Evolutionary conservation across 2,888 invertebrate genomes (phyloP).

Genomic region (Julus scanicus): DNA sequence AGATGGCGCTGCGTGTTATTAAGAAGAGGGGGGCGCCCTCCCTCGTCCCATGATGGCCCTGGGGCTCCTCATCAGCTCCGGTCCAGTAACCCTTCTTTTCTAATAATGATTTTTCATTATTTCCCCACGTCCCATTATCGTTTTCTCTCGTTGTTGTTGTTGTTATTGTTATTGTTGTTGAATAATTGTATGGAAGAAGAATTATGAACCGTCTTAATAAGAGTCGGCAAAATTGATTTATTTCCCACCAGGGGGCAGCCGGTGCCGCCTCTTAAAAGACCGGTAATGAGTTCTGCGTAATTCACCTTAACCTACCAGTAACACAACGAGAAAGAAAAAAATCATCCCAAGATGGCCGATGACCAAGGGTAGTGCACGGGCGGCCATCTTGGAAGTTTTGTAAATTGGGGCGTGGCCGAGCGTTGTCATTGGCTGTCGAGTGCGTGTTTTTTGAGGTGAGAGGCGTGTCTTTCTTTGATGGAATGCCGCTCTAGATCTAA

Average conservation of each 20-base stretch:
- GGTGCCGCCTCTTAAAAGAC: neutral
- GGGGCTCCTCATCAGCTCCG: neutral
- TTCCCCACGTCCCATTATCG: neutral
- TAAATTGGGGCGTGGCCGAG: neutral
- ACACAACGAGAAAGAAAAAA: too few species aligned
- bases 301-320: neutral
- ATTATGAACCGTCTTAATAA: slow-evolving; percentile 57
- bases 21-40: neutral
- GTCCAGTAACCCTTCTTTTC: slow-evolving; percentile 17
- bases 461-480: neutral
- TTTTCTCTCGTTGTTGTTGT: neutral
- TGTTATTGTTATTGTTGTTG: slow-evolving; percentile 44
- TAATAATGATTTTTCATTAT: slow-evolving; percentile 39
- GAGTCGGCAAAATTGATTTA: slow-evolving; percentile 56
- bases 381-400: neutral
- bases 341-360: neutral
- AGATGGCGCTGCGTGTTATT: neutral
- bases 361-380: neutral
- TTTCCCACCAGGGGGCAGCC: slow-evolving; percentile 52
- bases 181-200: slow-evolving; percentile 34
- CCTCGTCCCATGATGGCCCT: neutral
- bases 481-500: slow-evolving; percentile 10
- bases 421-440: too few species aligned
- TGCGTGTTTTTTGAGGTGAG: neutral
- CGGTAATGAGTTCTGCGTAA: slow-evolving; percentile 36